Conservation (phyloP, 2,888 invertebrate genomes). For the Cordilura impudica region DNA sequence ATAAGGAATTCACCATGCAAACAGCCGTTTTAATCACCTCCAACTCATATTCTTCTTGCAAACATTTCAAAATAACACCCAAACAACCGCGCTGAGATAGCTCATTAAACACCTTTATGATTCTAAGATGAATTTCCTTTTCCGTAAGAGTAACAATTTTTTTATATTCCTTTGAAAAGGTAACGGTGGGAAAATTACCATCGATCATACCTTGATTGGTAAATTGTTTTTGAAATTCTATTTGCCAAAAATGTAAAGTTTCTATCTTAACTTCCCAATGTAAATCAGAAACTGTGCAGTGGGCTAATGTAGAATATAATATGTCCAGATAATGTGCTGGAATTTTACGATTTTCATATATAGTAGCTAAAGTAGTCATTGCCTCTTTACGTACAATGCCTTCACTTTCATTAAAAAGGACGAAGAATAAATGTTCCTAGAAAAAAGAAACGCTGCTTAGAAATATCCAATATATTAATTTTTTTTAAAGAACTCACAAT, state of each 20-base stretch:
- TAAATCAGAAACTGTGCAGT: constrained; percentile 84
- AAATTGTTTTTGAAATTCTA: constrained; percentile 82
- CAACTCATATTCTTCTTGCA: constrained; percentile 85
- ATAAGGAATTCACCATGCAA: constrained; percentile 77
- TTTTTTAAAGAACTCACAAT: constrained; percentile 79
- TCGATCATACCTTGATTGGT: constrained; percentile 91
- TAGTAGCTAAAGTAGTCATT: constrained; percentile 82
- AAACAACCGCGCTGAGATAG: constrained; percentile 85
- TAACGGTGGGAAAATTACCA: constrained; percentile 87
- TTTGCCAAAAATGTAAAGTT: constrained; percentile 85
- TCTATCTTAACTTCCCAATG: constrained; percentile 90
- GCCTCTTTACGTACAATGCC: constrained; percentile 88
- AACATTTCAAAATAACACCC: constrained; percentile 83
- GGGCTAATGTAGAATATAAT: constrained; percentile 83
- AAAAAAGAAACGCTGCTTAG: constrained; percentile 60
- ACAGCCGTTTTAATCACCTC: constrained; percentile 84
- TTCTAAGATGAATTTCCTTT: constrained; percentile 80
- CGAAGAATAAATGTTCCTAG: constrained; percentile 79
- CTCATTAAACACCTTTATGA: constrained; percentile 83
- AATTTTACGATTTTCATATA: constrained; percentile 83
- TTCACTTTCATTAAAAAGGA: constrained; percentile 84
- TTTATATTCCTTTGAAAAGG: constrained; percentile 87
- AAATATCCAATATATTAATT: constrained; percentile 2
- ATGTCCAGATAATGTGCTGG: constrained; percentile 79
- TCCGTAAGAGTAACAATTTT: constrained; percentile 87